Percentiles rank a stretch among this genome's conserved stretches.
Conservation (phyloP, 2,113 vertebrate species). For the Solenodon paradoxus region DNA sequence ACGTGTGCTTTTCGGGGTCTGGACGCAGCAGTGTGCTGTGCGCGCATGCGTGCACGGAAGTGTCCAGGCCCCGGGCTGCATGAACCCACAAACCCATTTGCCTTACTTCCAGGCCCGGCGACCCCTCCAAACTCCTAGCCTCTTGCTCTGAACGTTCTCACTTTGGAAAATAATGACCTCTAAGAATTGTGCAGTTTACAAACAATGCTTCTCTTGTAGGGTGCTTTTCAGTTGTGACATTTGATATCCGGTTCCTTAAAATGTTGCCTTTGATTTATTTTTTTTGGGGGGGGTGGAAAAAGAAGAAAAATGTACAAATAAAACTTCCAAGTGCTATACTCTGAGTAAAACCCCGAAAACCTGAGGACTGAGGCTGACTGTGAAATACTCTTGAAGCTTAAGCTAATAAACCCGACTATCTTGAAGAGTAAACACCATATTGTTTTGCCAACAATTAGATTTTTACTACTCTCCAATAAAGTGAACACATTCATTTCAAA, state of each 20-base stretch:
- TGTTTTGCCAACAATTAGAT: slow-evolving; percentile 70
- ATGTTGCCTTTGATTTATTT: not conserved
- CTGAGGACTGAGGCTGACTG: not conserved
- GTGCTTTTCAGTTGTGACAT: not conserved
- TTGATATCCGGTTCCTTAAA: not conserved
- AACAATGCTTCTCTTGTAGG: not conserved
- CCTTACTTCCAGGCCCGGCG: not conserved
- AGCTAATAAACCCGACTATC: slow-evolving; percentile 67
- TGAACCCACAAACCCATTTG: too few relatives aligned
- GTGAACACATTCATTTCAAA: slow-evolving; percentile 71
- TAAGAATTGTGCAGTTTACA: not conserved
- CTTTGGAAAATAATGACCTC: not conserved
- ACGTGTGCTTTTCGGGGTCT: accelerated
- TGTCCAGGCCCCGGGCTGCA: too few relatives aligned
- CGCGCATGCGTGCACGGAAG: accelerated
- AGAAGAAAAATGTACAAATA: not conserved
- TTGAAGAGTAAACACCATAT: slow-evolving; percentile 67
- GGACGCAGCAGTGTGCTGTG: accelerated
- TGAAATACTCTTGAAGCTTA: not conserved
- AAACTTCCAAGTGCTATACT: accelerated
- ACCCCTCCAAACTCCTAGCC: not conserved
- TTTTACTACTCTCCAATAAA: slow-evolving; percentile 78
- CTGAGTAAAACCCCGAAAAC: not conserved
- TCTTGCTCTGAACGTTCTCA: not conserved
- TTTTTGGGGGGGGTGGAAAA: not conserved